Base-by-base conservation (phyloP, 1,140 invertebrate genomes). In the Linepithema humile region DNA sequence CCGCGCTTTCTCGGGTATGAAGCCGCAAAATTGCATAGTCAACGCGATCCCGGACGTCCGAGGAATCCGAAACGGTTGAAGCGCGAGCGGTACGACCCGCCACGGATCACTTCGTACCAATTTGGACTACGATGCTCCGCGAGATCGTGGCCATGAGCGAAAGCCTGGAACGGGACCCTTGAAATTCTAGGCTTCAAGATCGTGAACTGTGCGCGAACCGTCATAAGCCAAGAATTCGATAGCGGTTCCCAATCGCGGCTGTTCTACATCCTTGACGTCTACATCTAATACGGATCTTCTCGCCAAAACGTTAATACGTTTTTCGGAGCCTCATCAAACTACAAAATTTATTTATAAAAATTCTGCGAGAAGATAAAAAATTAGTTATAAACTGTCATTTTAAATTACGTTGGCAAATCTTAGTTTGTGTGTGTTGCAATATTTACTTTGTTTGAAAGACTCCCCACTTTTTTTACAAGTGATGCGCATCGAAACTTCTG, bases 41-140 rank as follows among this genome's bases (percentile, higher is more conserved):
- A 83, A 82, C 87, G 86, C 50, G 84, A 83, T 74, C 77, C n/a
- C 83, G 87, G 64, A 88, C 86, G 87, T 88, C 85, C 87, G 78
- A 62, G 87, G 87, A 89, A 89, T 89, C 85, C 72, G 87, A 88
- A 89, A 89, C 87, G 87, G 87, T 89, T 87, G 87, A 88, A 88
- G 82, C 87, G 86, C 87, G 86, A 78, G 32, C 35, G 87, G 84
- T 88, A 89, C 86, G 87, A 89, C 77, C 86, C 78, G 75, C 86
- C 86, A 85, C 59, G 84, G 78, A 89, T 89, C 87, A 89, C 87
- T 88, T 88, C 72, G 74, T 50, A 85, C 70, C 86, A 83, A 72
- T 83, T 88, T 83, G 38, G 84, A 85, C 64, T 85, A 88, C 87
- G 86, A 89, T 83, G 87, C 72, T 83, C 82, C 87, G 65, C 86